Base-by-base conservation (phyloP, 2,113 vertebrate genomes). In the Perca flavescens region DNA sequence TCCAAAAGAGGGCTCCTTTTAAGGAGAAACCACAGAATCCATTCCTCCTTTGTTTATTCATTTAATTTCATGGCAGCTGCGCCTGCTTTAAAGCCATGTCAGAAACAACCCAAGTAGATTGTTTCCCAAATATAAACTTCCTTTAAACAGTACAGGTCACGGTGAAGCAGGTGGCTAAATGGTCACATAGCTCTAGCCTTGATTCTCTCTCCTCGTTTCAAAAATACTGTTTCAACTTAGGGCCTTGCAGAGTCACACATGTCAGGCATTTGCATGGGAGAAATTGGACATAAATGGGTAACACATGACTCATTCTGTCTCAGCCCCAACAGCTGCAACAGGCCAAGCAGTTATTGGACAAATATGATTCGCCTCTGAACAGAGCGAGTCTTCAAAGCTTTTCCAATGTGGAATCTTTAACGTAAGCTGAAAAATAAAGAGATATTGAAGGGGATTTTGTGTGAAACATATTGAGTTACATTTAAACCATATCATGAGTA, bases 281-380 rank as follows among this genome's bases (percentile, higher is more conserved):
- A 92, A 93, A 94, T 89, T 88, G 87, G 80, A 89, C 80, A 88
- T 89, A 94, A 94, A 94, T 93, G 91, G 82, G 82, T 85, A 92
- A 90, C 93, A 94, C 89, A 93, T 93, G 93, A 92, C 90, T 91
- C 85, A 88, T 86, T 88, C 82, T 79, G 74, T 85, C 77, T 86
- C 88, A 82, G 89, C 61, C 83, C 77, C 84, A 79, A 93, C 91
- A 95, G 93, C 93, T 94, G 92, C 89, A 84, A 74, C 86, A 85
- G 81, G 89, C 90, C 89, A 74, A 85, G 89, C 87, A 52, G 67
- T 94, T 91, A 94, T 92, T 91, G 89, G 86, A 92, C 93, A 92
- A 94, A 92, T 92, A 92, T 89, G 91, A 92, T 90, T 95, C 68
- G 67, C 89, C 81, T 85, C 86, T 83, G 88, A 92, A 88, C 88